These are phyloP conservation scores for Onychorhynchus coronatus DNA, from an alignment of 2,113 vertebrate species.

Conservation along the genomic window DNA sequence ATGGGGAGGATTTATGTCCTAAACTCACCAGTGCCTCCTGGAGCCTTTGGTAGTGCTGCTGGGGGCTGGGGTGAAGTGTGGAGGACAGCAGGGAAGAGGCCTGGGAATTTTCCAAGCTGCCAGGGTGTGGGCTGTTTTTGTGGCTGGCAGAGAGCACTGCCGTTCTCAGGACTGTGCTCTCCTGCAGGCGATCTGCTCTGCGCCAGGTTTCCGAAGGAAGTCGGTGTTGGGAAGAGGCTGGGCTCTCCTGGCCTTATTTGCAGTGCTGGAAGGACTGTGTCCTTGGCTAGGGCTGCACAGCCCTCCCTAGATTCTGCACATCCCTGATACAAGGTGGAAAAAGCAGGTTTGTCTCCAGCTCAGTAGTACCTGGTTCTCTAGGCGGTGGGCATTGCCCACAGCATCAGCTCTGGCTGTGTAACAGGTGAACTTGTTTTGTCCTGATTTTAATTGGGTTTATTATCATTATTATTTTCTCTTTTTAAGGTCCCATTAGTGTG, in stretches of 20 bases:
- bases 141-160: neutral
- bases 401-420: neutral
- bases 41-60: neutral
- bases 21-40: neutral
- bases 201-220: slow-evolving; percentile 39
- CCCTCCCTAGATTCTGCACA: neutral
- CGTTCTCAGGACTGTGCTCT: neutral
- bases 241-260: neutral
- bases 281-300: neutral
- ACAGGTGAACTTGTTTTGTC: neutral
- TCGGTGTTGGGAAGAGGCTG: neutral
- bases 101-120: neutral
- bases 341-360: neutral
- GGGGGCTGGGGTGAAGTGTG: neutral
- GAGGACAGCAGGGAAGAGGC: neutral
- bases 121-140: neutral
- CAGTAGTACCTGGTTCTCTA: neutral
- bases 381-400: neutral
- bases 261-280: neutral
- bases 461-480: neutral
- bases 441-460: neutral
- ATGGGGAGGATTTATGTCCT: neutral
- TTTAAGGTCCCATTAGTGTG: neutral
- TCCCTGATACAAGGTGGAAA: neutral
- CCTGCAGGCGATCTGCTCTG: neutral